A percentile compares a stretch with the other conserved stretches of the same genome.
phyloP scores from a whole-genome alignment of 2,797 vertebrate genomes.

The Artibeus lituratus region DNA sequence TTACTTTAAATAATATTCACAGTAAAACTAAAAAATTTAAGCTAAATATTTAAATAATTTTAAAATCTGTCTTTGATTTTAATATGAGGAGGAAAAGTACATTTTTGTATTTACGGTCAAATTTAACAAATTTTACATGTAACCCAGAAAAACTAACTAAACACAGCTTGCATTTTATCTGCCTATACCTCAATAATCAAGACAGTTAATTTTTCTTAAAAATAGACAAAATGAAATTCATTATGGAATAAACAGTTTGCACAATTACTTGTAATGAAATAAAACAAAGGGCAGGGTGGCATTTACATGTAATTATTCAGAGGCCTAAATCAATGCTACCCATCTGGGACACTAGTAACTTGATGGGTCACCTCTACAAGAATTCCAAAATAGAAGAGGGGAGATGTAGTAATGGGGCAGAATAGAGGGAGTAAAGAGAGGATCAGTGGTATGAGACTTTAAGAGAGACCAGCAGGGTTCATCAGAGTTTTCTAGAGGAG shows the following conservation, averaged over 20 bases:
- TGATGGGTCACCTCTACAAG: background rate
- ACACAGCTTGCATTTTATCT: background rate
- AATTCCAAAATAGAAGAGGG: background rate
- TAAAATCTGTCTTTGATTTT: background rate
- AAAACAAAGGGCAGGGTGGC: background rate
- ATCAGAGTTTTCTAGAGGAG: background rate
- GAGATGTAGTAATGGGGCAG: background rate
- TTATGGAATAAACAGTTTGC: background rate
- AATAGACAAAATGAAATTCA: background rate
- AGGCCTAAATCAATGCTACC: background rate
- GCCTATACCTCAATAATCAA: background rate
- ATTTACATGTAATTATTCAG: background rate
- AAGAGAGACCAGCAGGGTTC: background rate
- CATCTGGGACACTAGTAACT: background rate
- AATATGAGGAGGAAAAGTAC: background rate
- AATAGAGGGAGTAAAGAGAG: background rate
- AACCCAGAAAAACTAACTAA: background rate
- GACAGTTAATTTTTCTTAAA: background rate
- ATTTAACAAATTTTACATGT: background rate
- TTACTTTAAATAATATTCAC: background rate
- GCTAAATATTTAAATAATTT: slow-evolving; percentile 2
- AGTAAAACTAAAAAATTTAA: background rate
- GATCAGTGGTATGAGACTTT: background rate
- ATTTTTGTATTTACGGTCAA: background rate
- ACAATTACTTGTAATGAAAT: background rate